Evolutionary conservation across 2,113 vertebrate species (phyloP).

Genomic region (Phainopepla nitens): DNA sequence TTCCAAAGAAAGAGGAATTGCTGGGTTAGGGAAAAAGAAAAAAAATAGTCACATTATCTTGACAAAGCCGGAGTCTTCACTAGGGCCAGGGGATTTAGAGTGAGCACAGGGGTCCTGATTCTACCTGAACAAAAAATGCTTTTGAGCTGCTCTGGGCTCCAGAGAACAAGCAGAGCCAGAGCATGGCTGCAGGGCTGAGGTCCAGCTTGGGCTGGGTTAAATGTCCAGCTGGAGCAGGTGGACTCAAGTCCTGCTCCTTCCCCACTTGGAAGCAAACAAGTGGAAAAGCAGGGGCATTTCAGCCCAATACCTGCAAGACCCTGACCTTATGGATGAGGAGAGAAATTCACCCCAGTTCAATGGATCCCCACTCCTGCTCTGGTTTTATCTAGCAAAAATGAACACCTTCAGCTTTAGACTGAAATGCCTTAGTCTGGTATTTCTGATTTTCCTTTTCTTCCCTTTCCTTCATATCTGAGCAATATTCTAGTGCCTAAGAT

Average conservation of each 20-base stretch:
- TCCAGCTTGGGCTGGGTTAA: background rate
- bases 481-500: background rate
- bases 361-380: background rate
- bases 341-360: background rate
- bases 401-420: background rate
- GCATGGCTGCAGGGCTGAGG: background rate
- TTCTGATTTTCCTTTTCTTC: background rate
- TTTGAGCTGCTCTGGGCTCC: background rate
- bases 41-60: background rate
- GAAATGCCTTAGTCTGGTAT: background rate
- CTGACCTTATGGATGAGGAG: accelerated
- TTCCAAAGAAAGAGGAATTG: background rate
- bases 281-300: accelerated
- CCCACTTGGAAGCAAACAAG: background rate
- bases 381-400: background rate
- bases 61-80: background rate
- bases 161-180: background rate
- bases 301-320: background rate
- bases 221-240: background rate
- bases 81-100: background rate
- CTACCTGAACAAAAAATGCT: background rate
- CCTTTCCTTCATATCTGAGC: background rate
- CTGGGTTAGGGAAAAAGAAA: background rate
- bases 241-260: background rate
- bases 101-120: background rate